A percentile compares a stretch with the other conserved stretches of the same genome.
Evolutionary conservation across 2,113 vertebrate genomes (phyloP).

Genomic region (Chiloscyllium plagiosum): DNA sequence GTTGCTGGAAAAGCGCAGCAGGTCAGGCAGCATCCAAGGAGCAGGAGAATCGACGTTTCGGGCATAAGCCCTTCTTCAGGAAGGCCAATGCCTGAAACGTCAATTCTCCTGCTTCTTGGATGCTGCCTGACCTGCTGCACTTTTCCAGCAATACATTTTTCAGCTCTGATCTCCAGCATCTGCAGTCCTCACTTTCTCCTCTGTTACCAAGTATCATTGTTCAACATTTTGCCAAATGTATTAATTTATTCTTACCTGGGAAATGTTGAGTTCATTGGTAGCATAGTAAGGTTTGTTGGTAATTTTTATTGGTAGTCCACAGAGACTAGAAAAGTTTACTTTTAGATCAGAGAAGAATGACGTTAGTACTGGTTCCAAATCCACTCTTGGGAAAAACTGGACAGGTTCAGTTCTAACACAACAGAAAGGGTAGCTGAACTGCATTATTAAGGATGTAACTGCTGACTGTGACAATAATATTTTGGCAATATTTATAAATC

Average conservation of each 20-base stretch:
- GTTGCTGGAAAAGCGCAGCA: too few species aligned
- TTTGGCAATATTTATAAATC: neutral
- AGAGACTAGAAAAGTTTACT: slow-evolving; percentile 57
- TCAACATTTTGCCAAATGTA: slow-evolving; percentile 38
- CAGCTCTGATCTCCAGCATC: too few species aligned
- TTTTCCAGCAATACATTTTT: too few species aligned
- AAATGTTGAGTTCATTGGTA: slow-evolving; percentile 50
- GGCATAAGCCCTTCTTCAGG: too few species aligned
- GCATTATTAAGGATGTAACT: slow-evolving; percentile 11
- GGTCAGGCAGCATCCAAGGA: too few species aligned
- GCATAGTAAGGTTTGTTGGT: slow-evolving; percentile 61
- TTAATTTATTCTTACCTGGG: slow-evolving; percentile 51
- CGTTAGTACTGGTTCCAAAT: slow-evolving; percentile 60
- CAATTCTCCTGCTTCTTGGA: too few species aligned
- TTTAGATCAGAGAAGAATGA: slow-evolving; percentile 68
- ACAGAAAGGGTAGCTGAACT: slow-evolving; percentile 68
- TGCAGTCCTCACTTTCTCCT: too few species aligned
- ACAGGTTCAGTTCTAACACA: slow-evolving; percentile 76
- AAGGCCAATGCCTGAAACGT: too few species aligned
- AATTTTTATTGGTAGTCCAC: slow-evolving; percentile 70
- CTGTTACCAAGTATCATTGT: slow-evolving; percentile 47
- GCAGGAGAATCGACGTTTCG: too few species aligned
- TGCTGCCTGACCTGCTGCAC: too few species aligned
- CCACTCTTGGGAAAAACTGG: slow-evolving; percentile 64
- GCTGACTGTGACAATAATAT: neutral